These are phyloP conservation scores for Hemiprocne comata DNA, from an alignment of 2,113 vertebrate genomes.

Conservation along the genomic window DNA sequence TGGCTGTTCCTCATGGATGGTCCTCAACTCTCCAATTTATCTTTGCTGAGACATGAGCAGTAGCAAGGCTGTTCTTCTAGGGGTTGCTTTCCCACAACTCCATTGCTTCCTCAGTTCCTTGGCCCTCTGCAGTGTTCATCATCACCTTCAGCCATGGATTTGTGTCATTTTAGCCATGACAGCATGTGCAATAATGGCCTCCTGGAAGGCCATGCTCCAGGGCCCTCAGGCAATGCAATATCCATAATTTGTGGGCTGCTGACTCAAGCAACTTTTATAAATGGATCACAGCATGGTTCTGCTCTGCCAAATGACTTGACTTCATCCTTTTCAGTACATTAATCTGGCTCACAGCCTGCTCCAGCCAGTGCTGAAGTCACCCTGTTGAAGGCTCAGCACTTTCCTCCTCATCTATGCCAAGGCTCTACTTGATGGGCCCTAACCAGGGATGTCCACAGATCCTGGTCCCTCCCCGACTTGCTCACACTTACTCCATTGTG, in stretches of 20 bases:
- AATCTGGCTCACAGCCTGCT: background rate
- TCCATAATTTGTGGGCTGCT: background rate
- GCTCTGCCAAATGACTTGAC: background rate
- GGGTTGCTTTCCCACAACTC: background rate
- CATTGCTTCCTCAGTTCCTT: background rate
- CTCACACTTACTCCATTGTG: background rate
- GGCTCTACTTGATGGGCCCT: background rate
- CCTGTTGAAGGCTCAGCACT: background rate
- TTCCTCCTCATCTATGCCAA: background rate
- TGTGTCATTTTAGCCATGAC: background rate
- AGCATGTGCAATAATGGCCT: background rate
- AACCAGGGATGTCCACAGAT: background rate
- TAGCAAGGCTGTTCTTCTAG: background rate
- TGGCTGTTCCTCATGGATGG: fast-evolving
- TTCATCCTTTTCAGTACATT: background rate
- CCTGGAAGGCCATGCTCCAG: background rate
- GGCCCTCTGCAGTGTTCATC: background rate
- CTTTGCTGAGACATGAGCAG: background rate
- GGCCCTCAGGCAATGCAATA: background rate
- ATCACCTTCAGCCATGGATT: background rate
- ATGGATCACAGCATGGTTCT: background rate
- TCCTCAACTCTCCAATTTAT: background rate
- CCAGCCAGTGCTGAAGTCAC: background rate
- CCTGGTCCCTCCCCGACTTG: background rate
- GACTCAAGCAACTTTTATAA: background rate